phyloP scores from a whole-genome alignment of 2,888 invertebrate genomes.

The Eupithecia centaureata region DNA sequence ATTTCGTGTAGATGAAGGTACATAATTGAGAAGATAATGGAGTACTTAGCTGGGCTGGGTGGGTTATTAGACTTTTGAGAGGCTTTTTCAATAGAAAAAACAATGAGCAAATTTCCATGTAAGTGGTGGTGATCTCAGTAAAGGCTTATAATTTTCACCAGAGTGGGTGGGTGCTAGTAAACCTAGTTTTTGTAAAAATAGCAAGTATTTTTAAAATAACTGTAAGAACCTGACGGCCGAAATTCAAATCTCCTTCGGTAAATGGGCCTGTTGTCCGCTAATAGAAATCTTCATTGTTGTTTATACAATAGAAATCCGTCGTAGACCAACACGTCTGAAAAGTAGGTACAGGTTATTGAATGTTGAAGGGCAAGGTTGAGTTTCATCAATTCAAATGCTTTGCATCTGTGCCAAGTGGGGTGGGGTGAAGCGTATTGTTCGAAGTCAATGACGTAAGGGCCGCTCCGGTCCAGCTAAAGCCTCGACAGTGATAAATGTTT shows the following conservation, averaged over 20 bases:
- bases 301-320: not conserved
- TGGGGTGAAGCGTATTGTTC: conserved; percentile 36
- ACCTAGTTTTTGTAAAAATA: too few relatives aligned
- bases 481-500: conserved; percentile 79
- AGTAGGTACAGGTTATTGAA: not conserved
- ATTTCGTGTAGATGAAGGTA: not conserved
- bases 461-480: conserved; percentile 50
- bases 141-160: not conserved
- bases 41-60: not conserved
- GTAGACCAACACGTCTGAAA: not conserved
- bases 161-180: too few relatives aligned
- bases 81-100: not conserved
- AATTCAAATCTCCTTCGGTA: not conserved
- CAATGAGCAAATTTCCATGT: not conserved
- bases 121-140: not conserved
- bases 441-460: conserved; percentile 55
- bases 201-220: not conserved
- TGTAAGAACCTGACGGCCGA: not conserved
- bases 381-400: conserved; percentile 30
- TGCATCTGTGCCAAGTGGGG: conserved; percentile 28
- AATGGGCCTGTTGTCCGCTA: not conserved
- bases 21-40: not conserved
- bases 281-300: not conserved
- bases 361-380: conserved; percentile 17
- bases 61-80: not conserved